Percentiles rank a stretch among this genome's conserved stretches.
phyloP scores from a whole-genome alignment of 2,888 invertebrate species.

The Nymphalis polychloros region DNA sequence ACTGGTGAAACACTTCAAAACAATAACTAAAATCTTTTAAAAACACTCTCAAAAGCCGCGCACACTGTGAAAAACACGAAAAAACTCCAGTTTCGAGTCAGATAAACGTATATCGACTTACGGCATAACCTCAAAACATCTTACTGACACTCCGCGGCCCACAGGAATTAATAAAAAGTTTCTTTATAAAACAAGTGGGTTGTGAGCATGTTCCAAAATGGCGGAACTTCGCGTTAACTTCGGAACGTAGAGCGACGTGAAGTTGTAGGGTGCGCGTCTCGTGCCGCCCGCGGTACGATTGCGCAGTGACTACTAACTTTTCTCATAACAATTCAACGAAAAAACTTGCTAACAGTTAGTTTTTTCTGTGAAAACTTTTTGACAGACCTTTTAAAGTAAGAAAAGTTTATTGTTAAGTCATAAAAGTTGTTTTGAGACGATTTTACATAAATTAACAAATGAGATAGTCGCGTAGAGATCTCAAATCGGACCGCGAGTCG shows the following conservation, averaged over 20 bases:
- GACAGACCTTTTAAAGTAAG: slow-evolving; percentile 52
- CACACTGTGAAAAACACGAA: slow-evolving; percentile 55
- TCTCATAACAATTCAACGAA: slow-evolving; percentile 61
- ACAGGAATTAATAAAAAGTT: slow-evolving; percentile 83
- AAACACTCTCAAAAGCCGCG: slow-evolving; percentile 60
- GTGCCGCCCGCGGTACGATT: slow-evolving; percentile 59
- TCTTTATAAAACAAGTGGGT: slow-evolving; percentile 83
- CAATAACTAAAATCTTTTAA: slow-evolving; percentile 65
- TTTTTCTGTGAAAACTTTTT: slow-evolving; percentile 53
- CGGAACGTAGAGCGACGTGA: slow-evolving; percentile 81
- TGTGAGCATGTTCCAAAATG: slow-evolving; percentile 83
- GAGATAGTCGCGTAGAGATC: slow-evolving; percentile 56
- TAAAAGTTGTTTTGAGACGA: slow-evolving; percentile 59
- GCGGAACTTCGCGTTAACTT: slow-evolving; percentile 83
- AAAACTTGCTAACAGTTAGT: slow-evolving; percentile 63
- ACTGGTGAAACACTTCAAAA: slow-evolving; percentile 76
- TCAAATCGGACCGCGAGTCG: slow-evolving; percentile 66
- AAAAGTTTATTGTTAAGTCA: slow-evolving; percentile 40
- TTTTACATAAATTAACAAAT: slow-evolving; percentile 58
- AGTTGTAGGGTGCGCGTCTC: slow-evolving; percentile 79
- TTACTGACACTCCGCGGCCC: slow-evolving; percentile 82
- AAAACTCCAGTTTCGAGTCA: slow-evolving; percentile 61
- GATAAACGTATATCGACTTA: slow-evolving; percentile 68
- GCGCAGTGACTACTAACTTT: slow-evolving; percentile 76
- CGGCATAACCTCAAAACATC: slow-evolving; percentile 81